phyloP scores from a whole-genome alignment of 2,888 invertebrate species.

The Eubasilissa splendida region DNA sequence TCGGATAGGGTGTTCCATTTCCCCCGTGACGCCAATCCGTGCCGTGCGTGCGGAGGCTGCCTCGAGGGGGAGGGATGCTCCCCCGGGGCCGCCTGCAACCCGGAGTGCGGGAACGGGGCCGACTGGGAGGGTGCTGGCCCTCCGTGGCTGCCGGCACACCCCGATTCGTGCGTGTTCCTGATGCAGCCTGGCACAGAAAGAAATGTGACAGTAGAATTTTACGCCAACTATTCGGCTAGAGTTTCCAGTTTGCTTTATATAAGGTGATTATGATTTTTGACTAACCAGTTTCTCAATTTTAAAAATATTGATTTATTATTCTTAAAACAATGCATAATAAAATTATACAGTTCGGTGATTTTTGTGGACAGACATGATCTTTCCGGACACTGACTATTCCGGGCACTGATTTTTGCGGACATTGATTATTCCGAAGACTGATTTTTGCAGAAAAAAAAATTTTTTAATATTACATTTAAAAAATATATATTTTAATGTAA shows the following conservation, averaged over 20 bases:
- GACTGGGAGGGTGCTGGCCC: slow-evolving; percentile 18
- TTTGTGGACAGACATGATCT: neutral
- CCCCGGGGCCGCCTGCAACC: neutral
- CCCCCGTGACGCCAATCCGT: slow-evolving; percentile 32
- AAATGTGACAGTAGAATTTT: slow-evolving; percentile 69
- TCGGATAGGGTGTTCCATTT: slow-evolving; percentile 51
- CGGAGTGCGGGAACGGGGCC: slow-evolving; percentile 24
- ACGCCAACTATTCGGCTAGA: slow-evolving; percentile 65
- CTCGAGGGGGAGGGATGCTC: neutral
- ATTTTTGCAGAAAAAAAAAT: too few relatives aligned
- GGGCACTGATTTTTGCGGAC: too few relatives aligned
- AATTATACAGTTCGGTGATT: too few relatives aligned
- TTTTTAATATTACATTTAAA: too few relatives aligned
- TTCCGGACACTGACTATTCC: too few relatives aligned
- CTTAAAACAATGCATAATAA: too few relatives aligned
- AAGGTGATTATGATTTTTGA: slow-evolving; percentile 61
- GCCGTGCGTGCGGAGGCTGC: slow-evolving; percentile 1
- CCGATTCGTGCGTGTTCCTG: slow-evolving; percentile 63
- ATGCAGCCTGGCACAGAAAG: slow-evolving; percentile 74
- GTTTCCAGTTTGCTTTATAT: slow-evolving; percentile 72
- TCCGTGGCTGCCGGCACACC: slow-evolving; percentile 57
- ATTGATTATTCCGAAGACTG: too few relatives aligned
- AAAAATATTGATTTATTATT: neutral
- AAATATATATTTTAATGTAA: too few relatives aligned
- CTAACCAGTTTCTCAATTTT: neutral